These are phyloP conservation scores for Nasua narica DNA, from an alignment of 2,797 vertebrate genomes.

Conservation along the genomic window DNA sequence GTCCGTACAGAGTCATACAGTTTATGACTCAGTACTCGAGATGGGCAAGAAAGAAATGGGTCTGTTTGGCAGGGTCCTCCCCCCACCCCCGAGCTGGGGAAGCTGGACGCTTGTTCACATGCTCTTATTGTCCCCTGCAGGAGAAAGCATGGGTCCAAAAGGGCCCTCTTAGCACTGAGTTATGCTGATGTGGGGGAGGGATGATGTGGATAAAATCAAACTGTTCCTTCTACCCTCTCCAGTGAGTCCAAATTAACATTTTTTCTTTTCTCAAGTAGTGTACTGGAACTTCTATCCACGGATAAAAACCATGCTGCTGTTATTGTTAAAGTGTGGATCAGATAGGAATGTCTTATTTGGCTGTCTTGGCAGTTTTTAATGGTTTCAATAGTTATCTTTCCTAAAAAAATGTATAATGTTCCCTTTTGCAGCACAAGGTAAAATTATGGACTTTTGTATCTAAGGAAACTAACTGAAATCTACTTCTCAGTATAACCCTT, in stretches of 20 bases:
- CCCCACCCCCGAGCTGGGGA: fast-evolving
- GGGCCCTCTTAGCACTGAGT: background rate
- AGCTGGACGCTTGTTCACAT: fast-evolving
- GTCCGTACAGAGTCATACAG: background rate
- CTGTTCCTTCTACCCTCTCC: background rate
- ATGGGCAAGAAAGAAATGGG: too few species aligned
- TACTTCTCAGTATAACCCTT: background rate
- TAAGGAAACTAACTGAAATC: background rate
- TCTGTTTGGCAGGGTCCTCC: background rate
- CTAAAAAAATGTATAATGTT: background rate
- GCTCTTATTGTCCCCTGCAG: background rate
- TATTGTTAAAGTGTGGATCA: background rate
- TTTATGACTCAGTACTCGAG: background rate
- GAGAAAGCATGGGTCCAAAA: background rate
- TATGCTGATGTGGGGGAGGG: background rate
- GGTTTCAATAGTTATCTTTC: background rate
- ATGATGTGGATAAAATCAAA: background rate
- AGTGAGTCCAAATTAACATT: background rate
- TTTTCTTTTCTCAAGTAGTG: background rate
- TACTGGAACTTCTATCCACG: background rate
- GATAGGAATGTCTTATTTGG: too few species aligned
- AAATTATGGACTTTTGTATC: background rate
- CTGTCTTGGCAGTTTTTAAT: background rate
- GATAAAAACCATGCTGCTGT: background rate
- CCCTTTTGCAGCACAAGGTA: background rate